Base-by-base conservation (phyloP, 1,140 invertebrate genomes). In the Holotrichia oblita region DNA sequence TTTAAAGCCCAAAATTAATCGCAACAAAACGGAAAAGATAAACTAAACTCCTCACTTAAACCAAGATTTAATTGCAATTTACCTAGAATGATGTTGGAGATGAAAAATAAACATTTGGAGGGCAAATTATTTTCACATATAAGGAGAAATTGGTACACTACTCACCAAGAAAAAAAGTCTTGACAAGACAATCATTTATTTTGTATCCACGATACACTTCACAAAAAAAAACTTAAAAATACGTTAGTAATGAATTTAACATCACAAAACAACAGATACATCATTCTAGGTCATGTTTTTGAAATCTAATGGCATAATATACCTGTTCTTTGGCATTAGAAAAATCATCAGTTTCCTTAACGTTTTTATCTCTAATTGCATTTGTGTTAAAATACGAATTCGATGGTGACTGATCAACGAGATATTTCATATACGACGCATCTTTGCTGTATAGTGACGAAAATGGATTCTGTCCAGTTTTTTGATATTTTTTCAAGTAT, bases 301-400 rank as follows among this genome's bases (percentile, higher is more conserved):
- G 6, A 69, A 69, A 69, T 69, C 61, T 69, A 69, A 69, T 69
- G 10, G 61, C 61, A 22, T 69, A 69, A n/a, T 24, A 69, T 69
- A 69, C 61, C 61, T 69, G 61, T 34, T 69, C 22, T 69, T 69
- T 69, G 8, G 20, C 10, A 69, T 24, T 12, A 22, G 61, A 9
- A 24, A 34, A 4, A 2, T 22, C 22, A 6, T n/a, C 48, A 3
- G n/a, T 14, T 69, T 10, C 61, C 7, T 69, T 7, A 22, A 27
- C 61, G 10, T 14, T 27, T 6, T 34, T 3, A 69, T 10, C 22
- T 24, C 61, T 20, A 7, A 69, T 69, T 69, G 61, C 61, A 0
- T 69, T 69, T 34, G 61, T 14, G 17, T 69, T 69, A 14, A 22
- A 69, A 27, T 69, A 69, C 20, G 61, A 69, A 69, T 69, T 22